phyloP scores from a whole-genome alignment of 2,797 vertebrate genomes.

The Diplodus sargus region DNA sequence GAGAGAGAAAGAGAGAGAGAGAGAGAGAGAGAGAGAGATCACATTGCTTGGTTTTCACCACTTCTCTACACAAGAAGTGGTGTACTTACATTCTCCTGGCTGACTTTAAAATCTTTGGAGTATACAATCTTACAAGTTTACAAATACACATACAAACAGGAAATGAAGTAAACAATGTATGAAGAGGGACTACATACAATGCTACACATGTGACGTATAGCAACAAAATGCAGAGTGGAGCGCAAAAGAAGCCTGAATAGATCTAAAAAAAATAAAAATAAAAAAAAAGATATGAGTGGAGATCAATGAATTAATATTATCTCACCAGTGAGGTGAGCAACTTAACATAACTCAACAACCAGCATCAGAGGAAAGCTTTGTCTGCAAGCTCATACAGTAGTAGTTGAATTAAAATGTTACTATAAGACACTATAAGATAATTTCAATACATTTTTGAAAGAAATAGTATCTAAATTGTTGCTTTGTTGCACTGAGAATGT shows the following conservation, averaged over 20 bases:
- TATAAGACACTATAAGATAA: background rate
- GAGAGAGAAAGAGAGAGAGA: background rate
- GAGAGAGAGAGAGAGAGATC: slow-evolving; percentile 16
- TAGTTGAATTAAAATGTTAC: background rate
- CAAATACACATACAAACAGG: slow-evolving; percentile 30
- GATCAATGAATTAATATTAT: slow-evolving; percentile 22
- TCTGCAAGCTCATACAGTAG: slow-evolving; percentile 35
- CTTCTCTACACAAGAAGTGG: slow-evolving; percentile 33
- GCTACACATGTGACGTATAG: background rate
- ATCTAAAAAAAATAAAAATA: slow-evolving; percentile 17
- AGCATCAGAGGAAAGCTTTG: slow-evolving; percentile 30
- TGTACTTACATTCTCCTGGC: slow-evolving; percentile 56
- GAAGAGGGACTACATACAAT: background rate
- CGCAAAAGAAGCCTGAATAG: slow-evolving; percentile 20
- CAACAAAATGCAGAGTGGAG: slow-evolving; percentile 21
- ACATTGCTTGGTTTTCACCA: slow-evolving; percentile 56
- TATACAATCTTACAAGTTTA: slow-evolving; percentile 57
- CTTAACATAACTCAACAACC: slow-evolving; percentile 14
- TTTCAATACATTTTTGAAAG: slow-evolving; percentile 2
- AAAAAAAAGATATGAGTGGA: slow-evolving; percentile 23
- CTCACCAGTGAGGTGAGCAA: slow-evolving; percentile 9
- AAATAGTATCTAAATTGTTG: background rate
- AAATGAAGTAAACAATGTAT: slow-evolving; percentile 30
- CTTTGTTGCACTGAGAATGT: background rate
- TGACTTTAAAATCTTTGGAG: slow-evolving; percentile 61